These are phyloP conservation scores for Prosopocoilus inquinatus DNA, from an alignment of 2,888 invertebrate species.

Conservation along the genomic window DNA sequence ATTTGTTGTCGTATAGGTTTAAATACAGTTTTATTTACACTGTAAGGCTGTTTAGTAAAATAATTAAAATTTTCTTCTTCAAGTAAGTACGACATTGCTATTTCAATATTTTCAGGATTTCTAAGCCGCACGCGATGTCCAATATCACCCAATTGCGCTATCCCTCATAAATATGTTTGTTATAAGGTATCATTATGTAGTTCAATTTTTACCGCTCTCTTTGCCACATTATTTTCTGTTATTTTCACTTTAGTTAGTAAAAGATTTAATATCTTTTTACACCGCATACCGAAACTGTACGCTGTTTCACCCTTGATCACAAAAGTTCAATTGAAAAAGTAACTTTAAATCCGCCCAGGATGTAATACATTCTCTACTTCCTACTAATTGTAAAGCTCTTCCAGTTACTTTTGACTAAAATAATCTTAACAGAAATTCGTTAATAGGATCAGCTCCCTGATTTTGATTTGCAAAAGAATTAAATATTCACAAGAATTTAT, in stretches of 20 bases:
- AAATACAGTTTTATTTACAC: too few relatives aligned
- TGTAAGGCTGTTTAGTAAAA: too few relatives aligned
- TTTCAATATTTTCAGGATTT: too few relatives aligned
- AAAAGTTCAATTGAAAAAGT: conserved; percentile 7
- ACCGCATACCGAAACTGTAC: not conserved
- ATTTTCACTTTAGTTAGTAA: not conserved
- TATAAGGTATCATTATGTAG: not conserved
- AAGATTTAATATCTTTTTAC: not conserved
- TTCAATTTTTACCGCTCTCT: not conserved
- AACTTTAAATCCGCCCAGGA: not conserved
- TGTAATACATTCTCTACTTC: conserved; percentile 5
- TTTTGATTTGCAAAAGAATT: not conserved
- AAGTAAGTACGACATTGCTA: too few relatives aligned
- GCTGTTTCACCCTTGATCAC: conserved; percentile 5
- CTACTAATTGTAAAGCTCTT: conserved; percentile 1
- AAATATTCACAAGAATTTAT: not conserved
- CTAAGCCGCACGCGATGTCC: too few relatives aligned
- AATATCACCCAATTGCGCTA: too few relatives aligned
- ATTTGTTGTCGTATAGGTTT: too few relatives aligned
- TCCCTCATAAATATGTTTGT: not conserved
- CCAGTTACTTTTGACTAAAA: not conserved
- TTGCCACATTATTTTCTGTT: not conserved
- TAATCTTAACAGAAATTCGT: not conserved
- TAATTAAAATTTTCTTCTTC: too few relatives aligned
- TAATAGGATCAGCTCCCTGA: not conserved